Conservation (phyloP, 1,140 invertebrate genomes). For the Cataglyphis hispanica region DNA sequence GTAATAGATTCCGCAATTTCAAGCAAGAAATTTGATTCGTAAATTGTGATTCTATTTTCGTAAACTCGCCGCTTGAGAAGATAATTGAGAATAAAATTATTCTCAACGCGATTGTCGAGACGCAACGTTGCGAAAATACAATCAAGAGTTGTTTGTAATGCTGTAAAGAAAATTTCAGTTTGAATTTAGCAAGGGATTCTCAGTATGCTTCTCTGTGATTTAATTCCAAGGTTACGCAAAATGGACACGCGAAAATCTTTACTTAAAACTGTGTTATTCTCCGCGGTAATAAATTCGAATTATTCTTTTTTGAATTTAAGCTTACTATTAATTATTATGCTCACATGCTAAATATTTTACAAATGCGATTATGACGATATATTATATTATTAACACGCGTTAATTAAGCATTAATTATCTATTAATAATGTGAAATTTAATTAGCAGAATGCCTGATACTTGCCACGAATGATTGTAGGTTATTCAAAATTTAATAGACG, state of each 20-base stretch:
- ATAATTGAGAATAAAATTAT: slow-evolving; percentile 52
- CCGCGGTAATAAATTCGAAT: not conserved
- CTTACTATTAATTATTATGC: not conserved
- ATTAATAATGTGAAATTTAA: slow-evolving; percentile 45
- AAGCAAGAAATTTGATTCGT: slow-evolving; percentile 19
- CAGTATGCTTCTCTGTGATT: not conserved
- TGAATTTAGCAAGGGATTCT: slow-evolving; percentile 7
- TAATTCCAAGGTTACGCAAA: slow-evolving; percentile 18
- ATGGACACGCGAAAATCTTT: not conserved
- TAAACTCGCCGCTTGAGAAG: slow-evolving; percentile 30
- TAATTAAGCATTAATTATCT: slow-evolving; percentile 40
- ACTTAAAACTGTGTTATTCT: not conserved
- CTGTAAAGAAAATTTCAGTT: slow-evolving; percentile 28
- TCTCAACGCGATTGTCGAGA: slow-evolving; percentile 31
- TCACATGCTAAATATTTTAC: slow-evolving; percentile 9
- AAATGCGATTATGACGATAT: slow-evolving; percentile 30
- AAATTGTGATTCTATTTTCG: slow-evolving; percentile 27
- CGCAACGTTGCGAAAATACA: slow-evolving; percentile 31
- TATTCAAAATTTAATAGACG: slow-evolving; percentile 3
- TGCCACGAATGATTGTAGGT: not conserved
- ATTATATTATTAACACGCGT: not conserved
- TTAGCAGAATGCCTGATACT: not conserved
- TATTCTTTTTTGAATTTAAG: not conserved
- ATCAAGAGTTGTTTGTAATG: slow-evolving; percentile 31
- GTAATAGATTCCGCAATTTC: not conserved